Evolutionary conservation across 1,140 invertebrate genomes (phyloP).

Genomic region (Heterodera schachtii): DNA sequence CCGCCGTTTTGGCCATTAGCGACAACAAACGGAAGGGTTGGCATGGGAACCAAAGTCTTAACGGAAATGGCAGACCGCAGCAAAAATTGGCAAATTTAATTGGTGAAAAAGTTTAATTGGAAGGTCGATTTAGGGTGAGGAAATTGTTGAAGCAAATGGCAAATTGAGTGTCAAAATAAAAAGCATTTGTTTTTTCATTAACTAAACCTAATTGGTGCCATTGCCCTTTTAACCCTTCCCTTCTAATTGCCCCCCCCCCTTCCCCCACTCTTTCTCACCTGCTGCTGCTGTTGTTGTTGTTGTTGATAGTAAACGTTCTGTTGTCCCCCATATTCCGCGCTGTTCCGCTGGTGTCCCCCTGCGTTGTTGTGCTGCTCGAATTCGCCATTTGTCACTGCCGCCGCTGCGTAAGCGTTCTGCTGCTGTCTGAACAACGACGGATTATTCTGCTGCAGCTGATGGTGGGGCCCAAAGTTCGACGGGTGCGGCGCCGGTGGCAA

Average conservation of each 20-base stretch:
- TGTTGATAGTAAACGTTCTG: not conserved
- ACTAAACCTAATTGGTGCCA: no score
- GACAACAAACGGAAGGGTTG: not conserved
- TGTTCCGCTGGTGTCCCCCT: not conserved
- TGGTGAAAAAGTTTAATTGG: not conserved
- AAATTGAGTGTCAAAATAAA: no score
- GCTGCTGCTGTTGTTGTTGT: conserved; percentile 2
- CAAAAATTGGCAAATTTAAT: not conserved
- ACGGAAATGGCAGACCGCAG: not conserved
- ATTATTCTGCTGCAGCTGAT: not conserved
- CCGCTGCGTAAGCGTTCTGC: not conserved
- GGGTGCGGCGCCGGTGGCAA: not conserved
- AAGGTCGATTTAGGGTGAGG: not conserved
- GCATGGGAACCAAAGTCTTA: not conserved
- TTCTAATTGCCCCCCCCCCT: no score
- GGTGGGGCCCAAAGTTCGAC: not conserved
- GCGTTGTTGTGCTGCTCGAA: conserved; percentile 7
- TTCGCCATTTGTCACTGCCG: not conserved
- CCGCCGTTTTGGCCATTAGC: not conserved
- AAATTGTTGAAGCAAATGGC: not conserved
- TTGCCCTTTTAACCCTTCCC: no score
- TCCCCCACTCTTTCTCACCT: not conserved
- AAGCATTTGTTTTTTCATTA: no score
- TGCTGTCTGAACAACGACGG: conserved; percentile 8
- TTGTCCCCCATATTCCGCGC: not conserved